Percentiles rank a stretch among this genome's conserved stretches.
These are phyloP conservation scores for Caenorhabditis zanzibari DNA, from an alignment of 2,888 invertebrate genomes.

Conservation along the genomic window DNA sequence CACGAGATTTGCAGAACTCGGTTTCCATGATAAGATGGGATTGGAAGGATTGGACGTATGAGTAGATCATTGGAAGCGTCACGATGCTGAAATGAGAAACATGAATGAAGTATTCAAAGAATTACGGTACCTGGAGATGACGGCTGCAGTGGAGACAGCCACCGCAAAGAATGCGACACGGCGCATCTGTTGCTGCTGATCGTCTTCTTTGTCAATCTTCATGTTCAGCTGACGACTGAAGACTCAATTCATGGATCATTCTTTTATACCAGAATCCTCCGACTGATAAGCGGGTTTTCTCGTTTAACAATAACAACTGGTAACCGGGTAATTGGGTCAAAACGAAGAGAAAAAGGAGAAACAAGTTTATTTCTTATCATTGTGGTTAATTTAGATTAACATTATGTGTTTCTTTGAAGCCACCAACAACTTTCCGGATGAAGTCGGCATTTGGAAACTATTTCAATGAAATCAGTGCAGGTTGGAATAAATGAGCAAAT, in stretches of 20 bases:
- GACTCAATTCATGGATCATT: neutral
- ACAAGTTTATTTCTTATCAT: conserved; percentile 41
- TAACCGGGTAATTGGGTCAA: conserved; percentile 63
- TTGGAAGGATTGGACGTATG: conserved; percentile 80
- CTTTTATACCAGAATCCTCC: conserved; percentile 49
- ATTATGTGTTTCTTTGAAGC: neutral
- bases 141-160: conserved; percentile 83
- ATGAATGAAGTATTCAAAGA: neutral
- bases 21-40: conserved; percentile 81
- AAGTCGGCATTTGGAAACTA: too few relatives aligned
- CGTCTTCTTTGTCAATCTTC: conserved; percentile 70
- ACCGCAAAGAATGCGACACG: conserved; percentile 83
- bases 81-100: conserved; percentile 65
- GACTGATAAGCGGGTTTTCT: conserved; percentile 49
- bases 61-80: conserved; percentile 82
- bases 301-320: conserved; percentile 46
- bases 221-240: conserved; percentile 70
- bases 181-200: conserved; percentile 79
- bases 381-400: conserved; percentile 20
- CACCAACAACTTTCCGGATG: too few relatives aligned
- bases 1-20: conserved; percentile 82
- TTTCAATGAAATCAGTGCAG: too few relatives aligned
- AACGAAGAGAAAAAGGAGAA: conserved; percentile 5
- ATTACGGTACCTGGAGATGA: conserved; percentile 72
- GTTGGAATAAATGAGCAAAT: too few relatives aligned